These are phyloP conservation scores for Leucopsar rothschildi DNA, from an alignment of 2,113 vertebrate species.

Conservation along the genomic window DNA sequence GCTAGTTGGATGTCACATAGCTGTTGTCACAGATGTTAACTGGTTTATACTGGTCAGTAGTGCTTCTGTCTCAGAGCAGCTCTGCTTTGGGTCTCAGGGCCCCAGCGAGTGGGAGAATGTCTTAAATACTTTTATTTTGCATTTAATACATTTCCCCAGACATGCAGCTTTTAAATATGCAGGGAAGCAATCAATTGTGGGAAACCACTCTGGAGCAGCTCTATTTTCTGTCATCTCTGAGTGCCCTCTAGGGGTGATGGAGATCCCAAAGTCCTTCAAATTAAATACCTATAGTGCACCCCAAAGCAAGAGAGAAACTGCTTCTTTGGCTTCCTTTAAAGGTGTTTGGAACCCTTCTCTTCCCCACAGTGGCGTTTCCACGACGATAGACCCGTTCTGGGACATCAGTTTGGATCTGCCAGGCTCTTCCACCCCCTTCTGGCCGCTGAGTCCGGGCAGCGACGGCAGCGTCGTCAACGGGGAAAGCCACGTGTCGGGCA, in stretches of 20 bases:
- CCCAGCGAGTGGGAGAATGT: background rate
- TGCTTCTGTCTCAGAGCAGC: background rate
- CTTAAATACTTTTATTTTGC: background rate
- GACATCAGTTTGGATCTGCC: slow-evolving; percentile 98
- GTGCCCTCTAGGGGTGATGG: slow-evolving; percentile 3
- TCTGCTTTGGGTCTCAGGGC: background rate
- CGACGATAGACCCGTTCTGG: slow-evolving; percentile 99
- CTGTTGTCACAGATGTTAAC: background rate
- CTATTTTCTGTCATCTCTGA: background rate
- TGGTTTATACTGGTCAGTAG: background rate
- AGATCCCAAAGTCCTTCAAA: background rate
- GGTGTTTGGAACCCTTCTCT: background rate
- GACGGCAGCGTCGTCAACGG: slow-evolving; percentile 92
- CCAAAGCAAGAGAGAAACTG: background rate
- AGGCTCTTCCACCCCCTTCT: slow-evolving; percentile 96
- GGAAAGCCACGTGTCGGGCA: slow-evolving; percentile 89
- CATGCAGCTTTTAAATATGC: background rate
- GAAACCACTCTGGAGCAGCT: background rate
- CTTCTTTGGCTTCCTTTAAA: background rate
- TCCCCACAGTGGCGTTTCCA: slow-evolving; percentile 88
- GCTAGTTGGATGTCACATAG: rapidly evolving
- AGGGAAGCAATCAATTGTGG: background rate
- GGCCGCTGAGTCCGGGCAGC: slow-evolving; percentile 95
- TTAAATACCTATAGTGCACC: background rate
- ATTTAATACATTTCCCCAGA: background rate